These are phyloP conservation scores for Platyrinchus mystaceus DNA, from an alignment of 2,797 vertebrate species.

Conservation along the genomic window DNA sequence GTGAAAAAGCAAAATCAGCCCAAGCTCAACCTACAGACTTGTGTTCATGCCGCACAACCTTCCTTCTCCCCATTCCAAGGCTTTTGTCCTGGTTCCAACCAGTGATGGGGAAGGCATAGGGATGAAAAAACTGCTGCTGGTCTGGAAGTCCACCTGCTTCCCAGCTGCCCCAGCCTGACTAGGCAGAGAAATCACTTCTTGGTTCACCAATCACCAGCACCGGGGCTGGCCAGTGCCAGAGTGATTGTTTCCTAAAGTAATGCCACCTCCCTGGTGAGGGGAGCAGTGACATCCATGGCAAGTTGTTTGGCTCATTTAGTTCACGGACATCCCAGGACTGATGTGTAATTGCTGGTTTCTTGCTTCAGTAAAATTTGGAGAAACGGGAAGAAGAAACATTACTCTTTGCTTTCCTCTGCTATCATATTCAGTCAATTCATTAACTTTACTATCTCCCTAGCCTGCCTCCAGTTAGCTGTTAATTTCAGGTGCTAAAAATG, in stretches of 20 bases:
- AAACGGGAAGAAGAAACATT: not conserved
- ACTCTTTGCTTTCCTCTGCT: conserved; percentile 12
- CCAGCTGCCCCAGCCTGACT: not conserved
- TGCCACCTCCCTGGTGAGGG: not conserved
- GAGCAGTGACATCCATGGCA: accelerated
- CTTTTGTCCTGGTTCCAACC: accelerated
- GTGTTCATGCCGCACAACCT: not conserved
- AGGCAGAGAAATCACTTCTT: not conserved
- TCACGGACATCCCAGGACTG: not conserved
- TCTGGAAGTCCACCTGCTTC: not conserved
- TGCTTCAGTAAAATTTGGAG: not conserved
- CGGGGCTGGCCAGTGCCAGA: conserved; percentile 1
- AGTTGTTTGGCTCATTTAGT: not conserved
- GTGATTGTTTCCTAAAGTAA: not conserved
- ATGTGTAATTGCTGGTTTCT: not conserved
- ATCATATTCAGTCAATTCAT: conserved; percentile 56
- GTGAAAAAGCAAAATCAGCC: not conserved
- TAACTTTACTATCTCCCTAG: conserved; percentile 51
- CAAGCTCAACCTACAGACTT: not conserved
- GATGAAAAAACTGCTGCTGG: not conserved
- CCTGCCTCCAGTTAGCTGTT: conserved; percentile 31
- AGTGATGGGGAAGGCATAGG: no score
- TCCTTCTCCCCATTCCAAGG: not conserved
- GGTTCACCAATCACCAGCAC: not conserved
- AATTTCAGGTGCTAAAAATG: conserved; percentile 58